Evolutionary conservation across 2,113 vertebrate genomes (phyloP).

Genomic region (Trichomycterus rosablanca): DNA sequence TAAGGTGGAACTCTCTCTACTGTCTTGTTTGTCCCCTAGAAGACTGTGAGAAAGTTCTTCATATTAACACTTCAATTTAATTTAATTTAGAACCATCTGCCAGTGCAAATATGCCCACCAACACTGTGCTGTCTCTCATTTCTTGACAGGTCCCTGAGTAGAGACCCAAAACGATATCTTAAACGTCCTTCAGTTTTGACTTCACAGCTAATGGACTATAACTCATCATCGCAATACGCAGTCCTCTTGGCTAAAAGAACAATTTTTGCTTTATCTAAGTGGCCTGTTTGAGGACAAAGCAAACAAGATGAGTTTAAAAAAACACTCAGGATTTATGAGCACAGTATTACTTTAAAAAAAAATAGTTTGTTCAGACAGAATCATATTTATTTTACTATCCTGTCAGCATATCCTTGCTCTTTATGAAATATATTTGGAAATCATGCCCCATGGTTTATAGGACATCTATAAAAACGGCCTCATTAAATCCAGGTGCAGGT

Average conservation of each 20-base stretch:
- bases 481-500: slow-evolving; percentile 42
- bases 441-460: slow-evolving; percentile 43
- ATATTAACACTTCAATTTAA: slow-evolving; percentile 50
- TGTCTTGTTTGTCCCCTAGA: slow-evolving; percentile 28
- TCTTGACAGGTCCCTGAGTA: slow-evolving; percentile 34
- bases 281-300: slow-evolving; percentile 25
- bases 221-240: slow-evolving; percentile 36
- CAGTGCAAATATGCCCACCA: slow-evolving; percentile 39
- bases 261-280: slow-evolving; percentile 29
- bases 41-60: slow-evolving; percentile 42
- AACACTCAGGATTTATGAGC: slow-evolving; percentile 21
- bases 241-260: slow-evolving; percentile 39
- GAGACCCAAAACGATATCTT: slow-evolving; percentile 36
- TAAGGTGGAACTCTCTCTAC: slow-evolving; percentile 31
- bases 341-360: slow-evolving; percentile 9
- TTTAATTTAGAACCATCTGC: slow-evolving; percentile 50
- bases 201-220: slow-evolving; percentile 38
- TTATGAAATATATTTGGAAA: slow-evolving; percentile 48
- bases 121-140: slow-evolving; percentile 32
- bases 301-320: slow-evolving; percentile 2
- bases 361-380: slow-evolving; percentile 33
- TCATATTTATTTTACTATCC: slow-evolving; percentile 45
- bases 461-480: slow-evolving; percentile 36
- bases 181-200: slow-evolving; percentile 41
- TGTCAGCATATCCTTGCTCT: slow-evolving; percentile 44